Percentiles rank a stretch among this genome's conserved stretches.
Conservation (phyloP, 1,140 invertebrate species). For the Patella vulgata region DNA sequence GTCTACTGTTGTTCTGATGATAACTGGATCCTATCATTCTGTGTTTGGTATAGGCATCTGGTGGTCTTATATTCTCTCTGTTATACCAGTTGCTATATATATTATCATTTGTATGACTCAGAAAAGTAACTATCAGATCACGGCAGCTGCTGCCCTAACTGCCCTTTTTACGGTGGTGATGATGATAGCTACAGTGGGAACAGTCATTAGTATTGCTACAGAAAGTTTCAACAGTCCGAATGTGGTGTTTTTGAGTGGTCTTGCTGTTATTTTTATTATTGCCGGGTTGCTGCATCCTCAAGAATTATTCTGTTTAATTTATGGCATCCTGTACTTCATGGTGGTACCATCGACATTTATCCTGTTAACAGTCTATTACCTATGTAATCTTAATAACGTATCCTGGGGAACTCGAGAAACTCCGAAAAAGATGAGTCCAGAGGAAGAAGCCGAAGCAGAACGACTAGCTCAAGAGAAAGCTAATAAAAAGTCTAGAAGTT, state of each 20-base stretch:
- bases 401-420: conserved; percentile 99
- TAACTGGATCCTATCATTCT: conserved; percentile 93
- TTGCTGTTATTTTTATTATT: conserved; percentile 84
- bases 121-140: conserved; percentile 90
- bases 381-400: conserved; percentile 98
- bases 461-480: conserved; percentile 43
- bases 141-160: conserved; percentile 80
- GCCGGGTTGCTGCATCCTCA: conserved; percentile 97
- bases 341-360: conserved; percentile 99
- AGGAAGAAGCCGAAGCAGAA: conserved; percentile 47
- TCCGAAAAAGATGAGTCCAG: conserved; percentile 74
- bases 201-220: conserved; percentile 58
- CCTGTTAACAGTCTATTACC: conserved; percentile 94
- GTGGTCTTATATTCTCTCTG: conserved; percentile 57
- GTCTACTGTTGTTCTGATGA: conserved; percentile 93
- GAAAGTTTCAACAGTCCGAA: conserved; percentile 59
- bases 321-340: conserved; percentile 92
- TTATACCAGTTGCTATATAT: conserved; percentile 63
- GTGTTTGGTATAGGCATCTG: conserved; percentile 79
- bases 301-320: conserved; percentile 97
- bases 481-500: conserved; percentile 50
- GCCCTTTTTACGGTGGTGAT: conserved; percentile 64
- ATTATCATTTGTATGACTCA: conserved; percentile 94
- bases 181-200: conserved; percentile 64
- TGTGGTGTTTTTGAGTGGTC: conserved; percentile 56